Evolutionary conservation across 1,140 invertebrate species (phyloP), one percentile per base, ranked within the genome.

Genomic region (Meloidogyne floridensis): DNA sequence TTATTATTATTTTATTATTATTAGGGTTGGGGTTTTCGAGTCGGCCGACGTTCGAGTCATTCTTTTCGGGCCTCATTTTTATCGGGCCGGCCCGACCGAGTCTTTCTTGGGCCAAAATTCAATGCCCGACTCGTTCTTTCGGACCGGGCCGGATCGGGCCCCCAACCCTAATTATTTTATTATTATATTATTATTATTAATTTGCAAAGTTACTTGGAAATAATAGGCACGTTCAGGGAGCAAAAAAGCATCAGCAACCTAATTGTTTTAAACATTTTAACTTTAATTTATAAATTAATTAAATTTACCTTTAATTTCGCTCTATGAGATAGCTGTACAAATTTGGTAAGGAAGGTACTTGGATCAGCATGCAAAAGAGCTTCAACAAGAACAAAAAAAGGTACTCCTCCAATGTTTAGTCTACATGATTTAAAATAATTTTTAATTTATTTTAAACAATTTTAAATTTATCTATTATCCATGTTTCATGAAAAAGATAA

Each of bases 231-330:
- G 71, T 65, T 88, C 87, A 11, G 82, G 56, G 13, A 32, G 53
- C 47, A 89, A 82, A 80, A 87, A 89, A 7, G 86, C 87, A 82
- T 89, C 88, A 10, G 87, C 83, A 9, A 88, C 87, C 87, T 88
- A 70, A 70, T 51, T 79, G 0, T 51, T 10, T 79, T 71, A 78
- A 75, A 69, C 2, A 20, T 42, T 6, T 85, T 15, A 43, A n/a
- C 15, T 20, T 53, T 47, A 32, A 42, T 51, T 51, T 32, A 84
- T 71, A 15, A 51, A 71, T 32, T 32, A 15, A 20, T 32, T 5
- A 47, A 47, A 76, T 7, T 53, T 42, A 89, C 88, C 73, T 88
- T 87, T 69, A 86, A 73, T 42, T 86, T 81, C 5, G 87, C 82
- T 20, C 43, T 59, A 74, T 89, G 88, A 10, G 83, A 87, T 47